Evolutionary conservation across 2,797 vertebrate genomes (phyloP), one percentile per base, ranked within the genome.

Genomic region (Podargus strigoides): DNA sequence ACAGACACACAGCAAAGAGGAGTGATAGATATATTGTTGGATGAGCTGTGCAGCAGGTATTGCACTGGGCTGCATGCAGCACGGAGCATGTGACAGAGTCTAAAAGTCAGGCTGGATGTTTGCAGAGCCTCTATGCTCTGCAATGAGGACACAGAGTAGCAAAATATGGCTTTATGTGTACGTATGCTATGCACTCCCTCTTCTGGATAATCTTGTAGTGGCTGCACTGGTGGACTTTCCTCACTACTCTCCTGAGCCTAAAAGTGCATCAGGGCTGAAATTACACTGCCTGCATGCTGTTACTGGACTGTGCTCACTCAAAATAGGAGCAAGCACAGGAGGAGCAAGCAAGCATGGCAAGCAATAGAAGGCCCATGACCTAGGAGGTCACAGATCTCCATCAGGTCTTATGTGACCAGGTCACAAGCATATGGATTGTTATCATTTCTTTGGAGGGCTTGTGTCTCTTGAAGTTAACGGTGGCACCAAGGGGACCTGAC

Each of bases 171-270:
- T 68, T 63, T n/a, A 34, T 0, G 0, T 8, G 53, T 84, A 28
- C 30, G 47, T n/a, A 68, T 81, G 91, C 79, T 62, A 7, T 73
- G 91, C 76, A 90, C 94, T 97, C 94, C 94, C 94, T 94, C 95
- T 96, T 92, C 96, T 95, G 94, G 96, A 91, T 74, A 82, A 67
- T 37, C 46, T 19, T 0, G 6, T 41, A 52, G 58, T 27, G 50
- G 21, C 76, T 56, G 58, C 52, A 53, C 58, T 50, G 41, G 4
- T 64, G 73, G 49, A 72, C 55, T 64, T 69, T 36, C 37, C 28
- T 75, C 16, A 26, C 39, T 42, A 10, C 11, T 14, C 37, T 42
- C 7, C 46, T 66, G 55, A 47, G 50, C 39, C 49, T 60, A 6
- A 62, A 34, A 64, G 30, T 39, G 86, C 4, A 6, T 37, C n/a